phyloP scores from a whole-genome alignment of 2,888 invertebrate genomes.

The Ornithoptera alexandrae region DNA sequence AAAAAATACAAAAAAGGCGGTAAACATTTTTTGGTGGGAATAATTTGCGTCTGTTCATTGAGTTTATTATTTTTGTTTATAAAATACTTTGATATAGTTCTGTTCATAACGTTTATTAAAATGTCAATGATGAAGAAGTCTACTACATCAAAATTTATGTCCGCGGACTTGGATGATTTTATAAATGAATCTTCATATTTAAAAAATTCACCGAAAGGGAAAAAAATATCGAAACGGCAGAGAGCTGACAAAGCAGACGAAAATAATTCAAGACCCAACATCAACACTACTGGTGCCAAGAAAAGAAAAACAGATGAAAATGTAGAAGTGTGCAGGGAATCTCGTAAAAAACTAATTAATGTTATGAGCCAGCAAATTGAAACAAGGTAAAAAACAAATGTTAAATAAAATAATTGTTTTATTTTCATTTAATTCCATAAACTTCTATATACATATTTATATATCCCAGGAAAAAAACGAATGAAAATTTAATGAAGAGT shows the following conservation, averaged over 20 bases:
- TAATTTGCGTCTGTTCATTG: neutral
- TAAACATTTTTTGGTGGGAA: conserved; percentile 7
- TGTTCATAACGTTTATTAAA: neutral
- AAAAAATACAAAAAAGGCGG: conserved; percentile 23
- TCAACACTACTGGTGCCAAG: conserved; percentile 45
- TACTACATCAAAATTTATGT: conserved; percentile 50
- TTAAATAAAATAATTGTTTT: neutral
- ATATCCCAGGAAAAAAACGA: conserved; percentile 55
- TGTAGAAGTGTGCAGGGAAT: conserved; percentile 49
- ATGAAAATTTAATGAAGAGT: conserved; percentile 50
- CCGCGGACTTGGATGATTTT: conserved; percentile 54
- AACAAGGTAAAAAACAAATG: conserved; percentile 47
- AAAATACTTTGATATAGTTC: conserved; percentile 13
- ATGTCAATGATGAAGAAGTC: conserved; percentile 55
- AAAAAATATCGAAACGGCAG: conserved; percentile 51
- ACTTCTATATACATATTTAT: neutral
- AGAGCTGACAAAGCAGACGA: conserved; percentile 47
- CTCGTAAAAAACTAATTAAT: conserved; percentile 58
- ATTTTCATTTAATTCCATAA: neutral
- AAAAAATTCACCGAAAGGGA: conserved; percentile 51
- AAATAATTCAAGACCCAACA: conserved; percentile 38
- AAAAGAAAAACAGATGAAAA: conserved; percentile 51
- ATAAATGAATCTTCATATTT: conserved; percentile 53
- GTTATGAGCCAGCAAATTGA: conserved; percentile 56
- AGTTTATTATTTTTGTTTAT: neutral